A percentile compares a stretch with the other conserved stretches of the same genome.
Conservation (phyloP, 1,140 invertebrate genomes). For the Drosophila triauraria region DNA sequence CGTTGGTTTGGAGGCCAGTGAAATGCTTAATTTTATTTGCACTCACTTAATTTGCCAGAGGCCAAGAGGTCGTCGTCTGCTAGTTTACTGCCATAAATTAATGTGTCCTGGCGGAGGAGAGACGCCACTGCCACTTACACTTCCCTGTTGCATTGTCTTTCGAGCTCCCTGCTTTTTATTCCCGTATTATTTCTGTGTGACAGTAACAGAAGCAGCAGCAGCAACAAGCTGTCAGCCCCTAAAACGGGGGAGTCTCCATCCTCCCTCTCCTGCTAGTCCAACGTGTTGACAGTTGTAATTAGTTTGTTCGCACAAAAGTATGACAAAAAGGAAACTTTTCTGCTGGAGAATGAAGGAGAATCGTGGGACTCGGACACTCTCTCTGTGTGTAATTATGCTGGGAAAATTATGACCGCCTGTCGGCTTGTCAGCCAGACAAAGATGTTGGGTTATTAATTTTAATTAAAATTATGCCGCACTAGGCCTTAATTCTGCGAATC, state of each 20-base stretch:
- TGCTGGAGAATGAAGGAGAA: constrained; percentile 13
- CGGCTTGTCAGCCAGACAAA: constrained; percentile 59
- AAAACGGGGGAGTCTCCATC: not conserved
- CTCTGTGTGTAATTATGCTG: constrained; percentile 67
- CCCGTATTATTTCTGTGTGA: constrained; percentile 55
- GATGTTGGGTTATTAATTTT: constrained; percentile 78
- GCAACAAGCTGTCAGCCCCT: constrained; percentile 58
- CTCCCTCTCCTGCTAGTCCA: constrained; percentile 11
- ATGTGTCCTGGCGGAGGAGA: constrained; percentile 33
- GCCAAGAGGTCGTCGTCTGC: constrained; percentile 41
- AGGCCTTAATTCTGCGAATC: constrained; percentile 37
- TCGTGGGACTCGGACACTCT: constrained; percentile 19
- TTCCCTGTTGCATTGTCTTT: constrained; percentile 41
- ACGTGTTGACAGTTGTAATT: constrained; percentile 83
- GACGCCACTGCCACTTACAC: not conserved
- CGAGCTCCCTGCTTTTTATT: constrained; percentile 50
- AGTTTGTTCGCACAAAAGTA: constrained; percentile 81
- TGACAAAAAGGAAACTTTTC: constrained; percentile 75
- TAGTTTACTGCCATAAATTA: constrained; percentile 53
- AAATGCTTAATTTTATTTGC: constrained; percentile 76
- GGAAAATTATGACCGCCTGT: constrained; percentile 76
- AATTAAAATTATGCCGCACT: constrained; percentile 80
- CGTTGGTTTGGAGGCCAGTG: constrained; percentile 46
- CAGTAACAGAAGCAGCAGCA: constrained; percentile 49
- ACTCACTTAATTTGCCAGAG: constrained; percentile 66